These are phyloP conservation scores for Colistium nudipinnis DNA, from an alignment of 2,113 vertebrate species.

Conservation along the genomic window DNA sequence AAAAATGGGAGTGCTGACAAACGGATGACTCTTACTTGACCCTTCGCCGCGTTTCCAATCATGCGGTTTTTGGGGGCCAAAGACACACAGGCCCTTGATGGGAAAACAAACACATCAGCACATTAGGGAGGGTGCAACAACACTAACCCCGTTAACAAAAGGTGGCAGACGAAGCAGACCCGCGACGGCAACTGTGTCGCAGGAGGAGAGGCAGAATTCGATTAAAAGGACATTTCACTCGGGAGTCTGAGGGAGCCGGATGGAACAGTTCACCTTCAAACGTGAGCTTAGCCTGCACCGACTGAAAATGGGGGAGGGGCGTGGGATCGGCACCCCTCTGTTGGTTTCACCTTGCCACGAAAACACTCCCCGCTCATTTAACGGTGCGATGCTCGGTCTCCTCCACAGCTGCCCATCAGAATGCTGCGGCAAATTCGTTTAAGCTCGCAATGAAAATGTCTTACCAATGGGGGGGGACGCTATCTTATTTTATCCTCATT, in stretches of 20 bases:
- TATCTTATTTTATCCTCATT: neutral
- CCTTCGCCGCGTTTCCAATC: constrained; percentile 95
- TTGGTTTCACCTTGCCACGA: constrained; percentile 59
- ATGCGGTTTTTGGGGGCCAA: constrained; percentile 92
- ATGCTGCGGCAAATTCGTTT: constrained; percentile 45
- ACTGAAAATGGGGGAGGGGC: neutral
- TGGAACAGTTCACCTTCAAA: constrained; percentile 60
- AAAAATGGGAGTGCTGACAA: constrained; percentile 11
- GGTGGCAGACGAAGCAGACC: no score
- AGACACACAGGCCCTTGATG: constrained; percentile 90
- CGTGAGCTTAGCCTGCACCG: constrained; percentile 15
- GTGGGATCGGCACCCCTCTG: constrained; percentile 9
- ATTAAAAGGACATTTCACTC: constrained; percentile 48
- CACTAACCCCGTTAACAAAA: constrained; percentile 27
- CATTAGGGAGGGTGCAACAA: constrained; percentile 28
- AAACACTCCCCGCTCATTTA: constrained; percentile 45
- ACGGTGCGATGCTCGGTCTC: constrained; percentile 42
- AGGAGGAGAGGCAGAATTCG: constrained; percentile 18
- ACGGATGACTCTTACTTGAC: constrained; percentile 86
- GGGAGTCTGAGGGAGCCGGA: constrained; percentile 60
- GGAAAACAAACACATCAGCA: constrained; percentile 45
- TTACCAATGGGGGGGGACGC: neutral
- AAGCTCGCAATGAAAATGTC: neutral
- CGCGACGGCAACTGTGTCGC: neutral
- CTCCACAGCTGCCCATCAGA: constrained; percentile 26